Percentiles rank a stretch among this genome's conserved stretches.
These are phyloP conservation scores for Phaenicophaeus curvirostris DNA, from an alignment of 2,797 vertebrate species.

Conservation along the genomic window DNA sequence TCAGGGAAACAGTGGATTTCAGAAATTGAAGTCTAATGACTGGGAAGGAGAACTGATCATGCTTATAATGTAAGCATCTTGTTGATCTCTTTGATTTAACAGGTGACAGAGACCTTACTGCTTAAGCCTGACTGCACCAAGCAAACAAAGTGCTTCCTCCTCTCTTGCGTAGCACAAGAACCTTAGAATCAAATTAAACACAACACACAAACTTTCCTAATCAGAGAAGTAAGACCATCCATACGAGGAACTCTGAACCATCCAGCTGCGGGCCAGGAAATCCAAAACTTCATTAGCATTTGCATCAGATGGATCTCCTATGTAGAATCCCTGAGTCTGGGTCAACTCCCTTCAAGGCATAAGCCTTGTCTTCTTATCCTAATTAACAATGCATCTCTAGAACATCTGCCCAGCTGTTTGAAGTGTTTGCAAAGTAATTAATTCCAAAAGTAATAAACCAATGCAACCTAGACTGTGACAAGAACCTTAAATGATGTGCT, in stretches of 20 bases:
- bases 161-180: neutral
- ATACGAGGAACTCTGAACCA: neutral
- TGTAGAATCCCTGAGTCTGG: neutral
- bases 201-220: neutral
- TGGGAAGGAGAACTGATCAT: neutral
- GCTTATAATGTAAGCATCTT: neutral
- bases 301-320: neutral
- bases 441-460: neutral
- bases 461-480: neutral
- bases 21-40: neutral
- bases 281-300: neutral
- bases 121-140: neutral
- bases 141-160: accelerated
- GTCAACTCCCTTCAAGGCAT: neutral
- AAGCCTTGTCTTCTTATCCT: neutral
- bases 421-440: neutral
- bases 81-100: neutral
- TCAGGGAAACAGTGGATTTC: neutral
- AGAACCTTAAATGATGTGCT: neutral
- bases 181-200: neutral
- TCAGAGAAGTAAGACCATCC: neutral
- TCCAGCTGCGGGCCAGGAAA: neutral
- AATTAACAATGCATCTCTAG: neutral
- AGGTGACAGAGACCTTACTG: neutral
- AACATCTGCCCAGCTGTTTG: neutral